Percentiles rank a stretch among this genome's conserved stretches.
Conservation (phyloP, 2,113 vertebrate genomes). For the Phycodurus eques region DNA sequence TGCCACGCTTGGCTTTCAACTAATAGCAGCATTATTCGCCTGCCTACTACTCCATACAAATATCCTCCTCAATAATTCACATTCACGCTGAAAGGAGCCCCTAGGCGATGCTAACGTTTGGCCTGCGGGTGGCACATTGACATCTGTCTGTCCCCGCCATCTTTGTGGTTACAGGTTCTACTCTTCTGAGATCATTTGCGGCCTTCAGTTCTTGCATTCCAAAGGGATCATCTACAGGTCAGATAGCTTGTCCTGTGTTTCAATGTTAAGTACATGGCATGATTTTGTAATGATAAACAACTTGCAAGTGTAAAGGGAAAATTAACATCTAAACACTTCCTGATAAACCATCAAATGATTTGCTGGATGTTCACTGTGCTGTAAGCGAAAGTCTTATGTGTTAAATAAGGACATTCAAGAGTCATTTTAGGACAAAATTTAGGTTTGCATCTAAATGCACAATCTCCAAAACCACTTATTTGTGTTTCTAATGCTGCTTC, state of each 20-base stretch:
- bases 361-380: background rate
- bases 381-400: background rate
- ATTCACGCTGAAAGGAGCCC: constrained; percentile 32
- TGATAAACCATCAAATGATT: background rate
- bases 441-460: background rate
- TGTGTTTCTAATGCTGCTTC: constrained; percentile 6
- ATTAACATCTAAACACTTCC: background rate
- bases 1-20: constrained; percentile 52
- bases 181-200: constrained; percentile 90
- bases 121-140: constrained; percentile 21
- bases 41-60: constrained; percentile 60
- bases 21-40: constrained; percentile 58
- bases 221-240: constrained; percentile 98
- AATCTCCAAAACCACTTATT: background rate
- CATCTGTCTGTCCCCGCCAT: constrained; percentile 16
- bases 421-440: background rate
- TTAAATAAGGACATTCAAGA: background rate
- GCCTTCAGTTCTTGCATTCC: constrained; percentile 92
- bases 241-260: constrained; percentile 11
- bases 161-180: constrained; percentile 83
- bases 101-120: constrained; percentile 25
- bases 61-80: constrained; percentile 69
- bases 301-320: constrained; percentile 21
- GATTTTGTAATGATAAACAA: background rate
- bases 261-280: background rate